Percentiles rank a stretch among this genome's conserved stretches.
phyloP scores from a whole-genome alignment of 2,888 invertebrate species.

The Cryptocephalus primarius region DNA sequence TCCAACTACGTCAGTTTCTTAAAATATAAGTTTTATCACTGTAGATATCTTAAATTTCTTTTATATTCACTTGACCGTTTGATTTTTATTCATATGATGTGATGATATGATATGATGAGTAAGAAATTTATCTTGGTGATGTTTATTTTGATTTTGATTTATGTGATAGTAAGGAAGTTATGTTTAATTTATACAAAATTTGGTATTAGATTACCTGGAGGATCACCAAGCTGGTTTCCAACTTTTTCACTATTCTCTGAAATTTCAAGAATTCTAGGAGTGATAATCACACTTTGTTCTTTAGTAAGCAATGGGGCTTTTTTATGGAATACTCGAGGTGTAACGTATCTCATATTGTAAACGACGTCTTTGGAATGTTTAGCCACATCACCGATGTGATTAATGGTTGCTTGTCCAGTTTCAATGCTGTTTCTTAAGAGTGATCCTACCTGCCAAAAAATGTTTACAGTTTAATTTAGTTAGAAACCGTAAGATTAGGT shows the following conservation, averaged over 20 bases:
- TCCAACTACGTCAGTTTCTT: conserved; percentile 18
- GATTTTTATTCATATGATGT: too few species aligned
- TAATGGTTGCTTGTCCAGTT: conserved; percentile 29
- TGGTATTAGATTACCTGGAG: neutral
- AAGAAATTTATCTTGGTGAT: too few species aligned
- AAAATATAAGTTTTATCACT: too few species aligned
- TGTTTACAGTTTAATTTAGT: neutral
- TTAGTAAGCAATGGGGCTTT: too few species aligned
- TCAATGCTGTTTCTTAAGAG: conserved; percentile 29
- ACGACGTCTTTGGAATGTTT: conserved; percentile 23
- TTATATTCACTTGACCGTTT: too few species aligned
- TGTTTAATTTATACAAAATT: conserved; percentile 2
- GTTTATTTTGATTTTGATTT: too few species aligned
- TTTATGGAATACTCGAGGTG: conserved; percentile 1
- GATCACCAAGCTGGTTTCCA: conserved; percentile 1
- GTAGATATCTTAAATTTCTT: too few species aligned
- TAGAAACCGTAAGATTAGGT: neutral
- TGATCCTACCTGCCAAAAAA: conserved; percentile 20
- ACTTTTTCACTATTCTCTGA: conserved; percentile 2
- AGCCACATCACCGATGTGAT: conserved; percentile 28
- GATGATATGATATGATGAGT: too few species aligned
- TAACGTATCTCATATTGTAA: conserved; percentile 1
- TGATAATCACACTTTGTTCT: conserved; percentile 4
- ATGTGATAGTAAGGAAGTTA: too few species aligned
- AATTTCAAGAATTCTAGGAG: conserved; percentile 6